Base-by-base conservation (phyloP, 2,888 invertebrate genomes). In the Subacronicta megacephala region DNA sequence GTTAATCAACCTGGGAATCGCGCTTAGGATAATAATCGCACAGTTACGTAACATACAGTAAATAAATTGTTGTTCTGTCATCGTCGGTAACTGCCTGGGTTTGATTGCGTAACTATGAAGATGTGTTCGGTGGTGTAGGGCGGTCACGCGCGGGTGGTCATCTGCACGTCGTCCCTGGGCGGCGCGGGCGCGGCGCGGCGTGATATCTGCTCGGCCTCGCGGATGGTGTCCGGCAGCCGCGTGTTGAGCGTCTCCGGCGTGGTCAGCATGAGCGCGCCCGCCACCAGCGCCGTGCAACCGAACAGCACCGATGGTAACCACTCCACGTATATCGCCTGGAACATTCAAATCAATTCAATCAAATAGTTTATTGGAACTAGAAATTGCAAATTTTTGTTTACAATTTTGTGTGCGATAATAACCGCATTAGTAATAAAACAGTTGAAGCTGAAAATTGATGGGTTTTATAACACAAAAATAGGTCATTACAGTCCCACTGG, bases 161-260 rank as follows among this genome's bases (percentile, higher is more conserved):
- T 79, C 70, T 83, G 82, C 38, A 85, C 81, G 45, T 85, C 83
- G 0, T 77, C 72, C 18, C 51, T 42, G 3, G 44, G 41, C 3
- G 58, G 17, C 18, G 40, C 10, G n/a, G 67, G 10, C 49, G 60
- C 20, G 7, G 47, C 53, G 13, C 55, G 58, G 37, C 61, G 62
- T 7, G 87, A 78, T 52, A 95, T 88, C 20, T 85, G 83, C 76
- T 95, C 94, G 0, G 96, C 96, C 71, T 96, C 96, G 36, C 89
- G 84, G 60, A 96, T 94, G 55, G 95, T 96, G 78, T 96, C 95
- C 1, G 96, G 96, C 41, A 96, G 83, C 9, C 94, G 89, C 31
- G 93, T 89, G 84, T 95, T 90, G 29, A 95, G 93, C 3, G 96
- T 96, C 90, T 96, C 96, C 0, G 96, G 96, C 41, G 96, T 96